These are phyloP conservation scores for Tetragnatha montana DNA, from an alignment of 2,888 invertebrate species.

Conservation along the genomic window DNA sequence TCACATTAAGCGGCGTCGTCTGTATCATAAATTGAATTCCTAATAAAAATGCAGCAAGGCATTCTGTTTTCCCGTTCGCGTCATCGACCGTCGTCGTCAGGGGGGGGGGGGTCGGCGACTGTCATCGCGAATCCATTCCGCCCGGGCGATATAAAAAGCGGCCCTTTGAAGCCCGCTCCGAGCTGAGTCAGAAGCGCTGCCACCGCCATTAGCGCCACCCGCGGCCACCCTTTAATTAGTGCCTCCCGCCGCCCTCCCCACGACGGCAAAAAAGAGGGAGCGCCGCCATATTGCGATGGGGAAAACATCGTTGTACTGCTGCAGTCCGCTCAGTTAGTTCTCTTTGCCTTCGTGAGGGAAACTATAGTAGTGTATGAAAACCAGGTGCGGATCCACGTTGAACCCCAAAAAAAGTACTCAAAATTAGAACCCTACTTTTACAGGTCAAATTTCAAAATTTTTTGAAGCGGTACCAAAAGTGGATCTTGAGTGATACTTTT, in stretches of 20 bases:
- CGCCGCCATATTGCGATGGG: background rate
- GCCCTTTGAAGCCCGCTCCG: background rate
- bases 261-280: slow-evolving; percentile 7
- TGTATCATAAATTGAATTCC: too few relatives aligned
- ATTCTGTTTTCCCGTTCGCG: too few relatives aligned
- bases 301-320: too few relatives aligned
- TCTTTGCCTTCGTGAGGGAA: background rate
- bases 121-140: slow-evolving; percentile 2
- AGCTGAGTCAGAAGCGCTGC: slow-evolving; percentile 54
- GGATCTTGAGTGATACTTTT: too few relatives aligned
- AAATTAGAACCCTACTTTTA: too few relatives aligned
- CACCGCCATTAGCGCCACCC: slow-evolving; percentile 64
- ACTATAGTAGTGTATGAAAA: background rate
- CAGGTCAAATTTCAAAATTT: too few relatives aligned
- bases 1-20: too few relatives aligned
- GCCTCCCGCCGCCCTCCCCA: slow-evolving; percentile 10
- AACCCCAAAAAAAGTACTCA: background rate
- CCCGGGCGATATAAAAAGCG: background rate
- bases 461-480: too few relatives aligned
- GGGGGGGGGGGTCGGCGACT: too few relatives aligned
- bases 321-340: too few relatives aligned
- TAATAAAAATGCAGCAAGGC: too few relatives aligned
- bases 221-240: slow-evolving; percentile 67
- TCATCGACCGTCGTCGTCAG: too few relatives aligned
- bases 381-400: background rate